Conservation (phyloP, 2,888 invertebrate genomes). For the Catocala nupta region DNA sequence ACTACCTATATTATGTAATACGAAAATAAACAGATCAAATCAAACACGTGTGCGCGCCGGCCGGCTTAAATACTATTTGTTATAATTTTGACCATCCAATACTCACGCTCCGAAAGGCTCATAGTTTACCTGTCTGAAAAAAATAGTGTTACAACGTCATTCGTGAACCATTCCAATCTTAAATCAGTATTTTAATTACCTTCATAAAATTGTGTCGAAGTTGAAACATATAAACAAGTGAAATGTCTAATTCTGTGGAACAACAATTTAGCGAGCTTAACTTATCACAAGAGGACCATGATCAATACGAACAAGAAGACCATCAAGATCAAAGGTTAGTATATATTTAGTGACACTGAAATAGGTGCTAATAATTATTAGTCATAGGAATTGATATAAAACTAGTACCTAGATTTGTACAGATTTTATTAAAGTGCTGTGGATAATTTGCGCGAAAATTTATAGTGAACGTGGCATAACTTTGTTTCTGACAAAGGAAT, state of each 20-base stretch:
- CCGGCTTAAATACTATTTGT: conserved; percentile 42
- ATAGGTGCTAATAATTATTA: background rate
- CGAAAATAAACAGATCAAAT: conserved; percentile 73
- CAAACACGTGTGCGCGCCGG: conserved; percentile 75
- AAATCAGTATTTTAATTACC: conserved; percentile 40
- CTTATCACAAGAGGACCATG: conserved; percentile 90
- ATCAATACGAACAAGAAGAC: conserved; percentile 91
- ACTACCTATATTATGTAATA: conserved; percentile 73
- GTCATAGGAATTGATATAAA: too few relatives aligned
- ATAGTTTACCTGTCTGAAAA: conserved; percentile 9
- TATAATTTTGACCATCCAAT: conserved; percentile 26
- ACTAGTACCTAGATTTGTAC: too few relatives aligned
- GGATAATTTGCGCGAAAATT: too few relatives aligned
- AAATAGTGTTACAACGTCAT: conserved; percentile 38
- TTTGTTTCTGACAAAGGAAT: too few relatives aligned
- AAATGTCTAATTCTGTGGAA: conserved; percentile 85
- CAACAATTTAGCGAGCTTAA: conserved; percentile 91
- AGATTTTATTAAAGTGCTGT: too few relatives aligned
- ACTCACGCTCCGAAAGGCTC: conserved; percentile 31
- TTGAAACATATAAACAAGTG: conserved; percentile 49
- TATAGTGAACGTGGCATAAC: too few relatives aligned
- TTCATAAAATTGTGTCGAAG: conserved; percentile 35
- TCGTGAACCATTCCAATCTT: conserved; percentile 47
- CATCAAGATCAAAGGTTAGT: conserved; percentile 87
- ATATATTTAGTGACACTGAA: background rate